A percentile compares a stretch with the other conserved stretches of the same genome.
These are phyloP conservation scores for Agrilus mali DNA, from an alignment of 2,888 invertebrate genomes.

Conservation along the genomic window DNA sequence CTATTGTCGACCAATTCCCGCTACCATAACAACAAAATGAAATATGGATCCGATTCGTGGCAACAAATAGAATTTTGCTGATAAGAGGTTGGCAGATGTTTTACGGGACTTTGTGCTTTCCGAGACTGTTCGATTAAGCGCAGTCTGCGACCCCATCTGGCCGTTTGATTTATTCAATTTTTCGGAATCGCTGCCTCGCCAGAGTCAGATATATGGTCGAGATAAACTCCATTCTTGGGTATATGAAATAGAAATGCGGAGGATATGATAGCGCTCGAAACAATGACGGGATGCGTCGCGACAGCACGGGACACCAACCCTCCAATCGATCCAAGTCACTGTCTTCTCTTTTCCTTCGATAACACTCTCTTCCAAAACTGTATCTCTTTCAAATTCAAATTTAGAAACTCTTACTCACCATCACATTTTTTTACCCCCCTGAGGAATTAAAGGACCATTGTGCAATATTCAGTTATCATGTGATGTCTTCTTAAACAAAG, in stretches of 20 bases:
- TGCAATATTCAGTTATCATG: too few relatives aligned
- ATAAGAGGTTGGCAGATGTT: conserved; percentile 18
- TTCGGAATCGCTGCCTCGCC: conserved; percentile 22
- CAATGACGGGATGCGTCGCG: too few relatives aligned
- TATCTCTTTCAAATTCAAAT: too few relatives aligned
- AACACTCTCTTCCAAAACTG: too few relatives aligned
- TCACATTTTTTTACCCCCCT: too few relatives aligned
- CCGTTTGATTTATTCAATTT: conserved; percentile 30
- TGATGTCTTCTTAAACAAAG: too few relatives aligned
- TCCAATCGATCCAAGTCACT: not conserved
- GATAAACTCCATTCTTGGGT: conserved; percentile 24
- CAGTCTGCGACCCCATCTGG: conserved; percentile 4
- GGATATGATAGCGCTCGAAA: not conserved
- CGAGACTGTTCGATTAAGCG: conserved; percentile 5
- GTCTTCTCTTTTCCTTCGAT: not conserved
- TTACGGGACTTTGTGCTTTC: conserved; percentile 12
- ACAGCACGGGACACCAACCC: not conserved
- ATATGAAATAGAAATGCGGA: conserved; percentile 14
- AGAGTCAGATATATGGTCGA: conserved; percentile 26
- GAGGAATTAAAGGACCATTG: too few relatives aligned
- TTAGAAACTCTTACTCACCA: too few relatives aligned
- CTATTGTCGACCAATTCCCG: conserved; percentile 20
- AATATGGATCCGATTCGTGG: conserved; percentile 35
- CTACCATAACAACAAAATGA: conserved; percentile 23
- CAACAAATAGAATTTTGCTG: conserved; percentile 32